Evolutionary conservation across 2,113 vertebrate genomes (phyloP), one percentile per base, ranked within the genome.

Genomic region (Anthoscopus minutus): DNA sequence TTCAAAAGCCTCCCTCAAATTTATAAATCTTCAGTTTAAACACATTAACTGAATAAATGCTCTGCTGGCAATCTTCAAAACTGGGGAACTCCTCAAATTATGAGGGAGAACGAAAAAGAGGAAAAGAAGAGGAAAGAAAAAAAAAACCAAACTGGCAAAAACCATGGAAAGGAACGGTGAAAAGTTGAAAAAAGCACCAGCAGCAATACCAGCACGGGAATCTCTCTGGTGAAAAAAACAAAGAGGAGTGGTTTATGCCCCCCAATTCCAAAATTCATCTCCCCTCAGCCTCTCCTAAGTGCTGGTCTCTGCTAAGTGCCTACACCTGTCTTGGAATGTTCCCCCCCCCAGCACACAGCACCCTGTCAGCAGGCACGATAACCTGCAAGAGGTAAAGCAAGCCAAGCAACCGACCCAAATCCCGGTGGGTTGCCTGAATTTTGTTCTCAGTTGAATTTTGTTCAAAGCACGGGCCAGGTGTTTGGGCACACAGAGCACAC

Each of bases 341-440:
- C 3, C 42, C 45, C 3, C 42, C 45, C 35, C 4, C 27, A 11
- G n/a, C 51, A 53, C 57, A 40, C 1, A 20, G 23, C 6, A 28
- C 38, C 37, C 4, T 3, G 12, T 21, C 33, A 40, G 33, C 3
- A 35, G 47, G 17, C 20, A 15, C 0, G 0, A 9, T 7, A 27
- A 54, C 37, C 37, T n/a, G 4, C 18, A 13, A 11, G 30, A 35
- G 30, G 13, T n/a, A n/a, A 28, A 57, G 31, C 4, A 35, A 54
- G 11, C 47, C 31, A 20, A 74, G 33, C n/a, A 70, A 13, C 24
- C 25, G 19, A 45, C 45, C 14, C 73, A 33, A 16, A 53, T 15
- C 35, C 33, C 35, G 6, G 27, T 1, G 16, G 10, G 25, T 27
- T 44, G 83, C 44, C 38, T 23, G 54, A 53, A 22, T 15, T 18